Conservation (phyloP, 2,888 invertebrate species). For the Cephalotes varians region DNA sequence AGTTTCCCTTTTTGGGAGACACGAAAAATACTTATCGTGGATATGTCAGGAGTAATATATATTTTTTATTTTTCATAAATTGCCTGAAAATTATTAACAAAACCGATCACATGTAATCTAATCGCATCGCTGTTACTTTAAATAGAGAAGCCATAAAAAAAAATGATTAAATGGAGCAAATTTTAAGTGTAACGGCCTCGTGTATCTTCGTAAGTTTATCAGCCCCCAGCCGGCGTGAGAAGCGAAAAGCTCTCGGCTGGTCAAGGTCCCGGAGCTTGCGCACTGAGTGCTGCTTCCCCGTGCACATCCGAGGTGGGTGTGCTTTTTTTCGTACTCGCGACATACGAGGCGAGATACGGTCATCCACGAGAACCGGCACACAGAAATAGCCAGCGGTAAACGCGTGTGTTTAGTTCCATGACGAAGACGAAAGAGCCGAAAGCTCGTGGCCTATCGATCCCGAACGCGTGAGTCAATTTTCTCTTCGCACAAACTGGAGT, state of each 20-base stretch:
- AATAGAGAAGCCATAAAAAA: neutral
- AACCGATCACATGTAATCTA: neutral
- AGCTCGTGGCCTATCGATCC: constrained; percentile 30
- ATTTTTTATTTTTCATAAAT: neutral
- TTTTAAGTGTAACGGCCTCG: constrained; percentile 37
- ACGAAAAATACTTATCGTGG: neutral
- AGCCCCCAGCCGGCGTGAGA: constrained; percentile 44
- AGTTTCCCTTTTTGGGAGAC: neutral
- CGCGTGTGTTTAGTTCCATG: constrained; percentile 11
- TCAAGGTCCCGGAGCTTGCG: constrained; percentile 70
- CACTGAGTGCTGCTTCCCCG: constrained; percentile 51
- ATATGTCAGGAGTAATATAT: neutral
- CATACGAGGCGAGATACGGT: constrained; percentile 18
- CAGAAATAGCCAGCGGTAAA: constrained; percentile 42
- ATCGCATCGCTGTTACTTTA: neutral
- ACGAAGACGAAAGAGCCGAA: constrained; percentile 3
- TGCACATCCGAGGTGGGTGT: constrained; percentile 25
- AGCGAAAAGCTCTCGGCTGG: constrained; percentile 46
- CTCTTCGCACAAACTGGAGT: neutral
- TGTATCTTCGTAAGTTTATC: constrained; percentile 51
- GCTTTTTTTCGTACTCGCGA: constrained; percentile 2
- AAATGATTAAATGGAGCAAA: neutral
- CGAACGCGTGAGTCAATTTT: constrained; percentile 1
- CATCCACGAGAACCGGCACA: constrained; percentile 3
- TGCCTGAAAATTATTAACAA: neutral